Evolutionary conservation across 2,888 invertebrate genomes (phyloP).

Genomic region (Drosophila niveifrons): DNA sequence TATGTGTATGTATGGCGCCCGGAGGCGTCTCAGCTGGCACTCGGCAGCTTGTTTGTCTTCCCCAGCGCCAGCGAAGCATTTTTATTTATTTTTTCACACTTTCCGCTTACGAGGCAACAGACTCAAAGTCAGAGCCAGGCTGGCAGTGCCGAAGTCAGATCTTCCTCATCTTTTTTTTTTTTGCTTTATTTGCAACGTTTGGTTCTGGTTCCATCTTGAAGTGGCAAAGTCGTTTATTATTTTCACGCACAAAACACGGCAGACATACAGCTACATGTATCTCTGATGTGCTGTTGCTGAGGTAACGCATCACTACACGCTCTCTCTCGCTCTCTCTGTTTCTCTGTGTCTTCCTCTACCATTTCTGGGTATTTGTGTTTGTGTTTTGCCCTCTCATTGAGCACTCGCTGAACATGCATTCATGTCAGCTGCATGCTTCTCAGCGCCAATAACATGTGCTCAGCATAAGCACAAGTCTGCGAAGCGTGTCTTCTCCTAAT

Average conservation of each 20-base stretch:
- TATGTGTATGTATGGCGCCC: constrained; percentile 40
- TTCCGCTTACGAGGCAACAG: constrained; percentile 58
- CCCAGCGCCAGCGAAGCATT: constrained; percentile 45
- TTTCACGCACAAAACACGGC: constrained; percentile 60
- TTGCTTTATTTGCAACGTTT: neutral
- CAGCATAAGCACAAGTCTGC: constrained; percentile 25
- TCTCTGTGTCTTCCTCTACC: neutral
- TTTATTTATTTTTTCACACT: constrained; percentile 79
- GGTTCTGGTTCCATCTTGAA: constrained; percentile 34
- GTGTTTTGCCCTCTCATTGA: constrained; percentile 41
- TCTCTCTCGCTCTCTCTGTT: too few relatives aligned
- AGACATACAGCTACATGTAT: constrained; percentile 25
- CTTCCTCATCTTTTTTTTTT: neutral
- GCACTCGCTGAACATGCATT: constrained; percentile 52
- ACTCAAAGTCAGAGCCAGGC: too few relatives aligned
- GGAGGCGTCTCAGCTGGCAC: constrained; percentile 56
- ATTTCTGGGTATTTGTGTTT: constrained; percentile 14
- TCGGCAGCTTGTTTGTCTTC: constrained; percentile 67
- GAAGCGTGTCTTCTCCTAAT: constrained; percentile 50
- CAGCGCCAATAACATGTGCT: constrained; percentile 43
- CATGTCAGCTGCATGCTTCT: constrained; percentile 69
- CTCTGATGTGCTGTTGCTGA: constrained; percentile 25
- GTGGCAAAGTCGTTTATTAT: constrained; percentile 79
- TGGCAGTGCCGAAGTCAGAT: constrained; percentile 1
- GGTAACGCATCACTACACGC: constrained; percentile 48